Evolutionary conservation across 2,797 vertebrate genomes (phyloP).

Genomic region (Siniperca undulata): DNA sequence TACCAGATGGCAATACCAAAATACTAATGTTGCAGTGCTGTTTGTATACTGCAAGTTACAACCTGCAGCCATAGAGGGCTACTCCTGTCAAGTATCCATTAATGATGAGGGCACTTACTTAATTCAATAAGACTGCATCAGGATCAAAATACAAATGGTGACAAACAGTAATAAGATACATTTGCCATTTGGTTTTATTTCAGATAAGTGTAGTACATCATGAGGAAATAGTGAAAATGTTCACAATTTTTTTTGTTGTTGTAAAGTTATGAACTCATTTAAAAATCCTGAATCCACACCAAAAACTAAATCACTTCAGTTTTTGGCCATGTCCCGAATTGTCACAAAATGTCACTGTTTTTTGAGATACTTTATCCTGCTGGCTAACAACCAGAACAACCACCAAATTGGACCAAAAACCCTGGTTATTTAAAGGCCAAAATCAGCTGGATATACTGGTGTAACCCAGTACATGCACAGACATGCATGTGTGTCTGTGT

Average conservation of each 20-base stretch:
- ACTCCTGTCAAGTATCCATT: constrained; percentile 27
- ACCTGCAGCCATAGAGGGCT: constrained; percentile 30
- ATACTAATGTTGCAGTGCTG: constrained; percentile 5
- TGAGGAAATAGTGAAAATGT: background rate
- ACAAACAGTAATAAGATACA: background rate
- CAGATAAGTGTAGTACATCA: background rate
- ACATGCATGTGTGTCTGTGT: constrained; percentile 1
- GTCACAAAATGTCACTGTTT: constrained; percentile 3
- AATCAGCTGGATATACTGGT: constrained; percentile 39
- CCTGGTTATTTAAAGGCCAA: constrained; percentile 48
- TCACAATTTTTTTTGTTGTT: background rate
- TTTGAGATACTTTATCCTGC: constrained; percentile 16
- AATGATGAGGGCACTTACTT: constrained; percentile 15
- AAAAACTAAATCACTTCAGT: constrained; percentile 10
- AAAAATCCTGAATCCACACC: constrained; percentile 5
- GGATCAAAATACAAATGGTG: background rate
- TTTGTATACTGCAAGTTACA: constrained; percentile 21
- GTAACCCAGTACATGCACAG: constrained; percentile 8
- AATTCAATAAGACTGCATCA: constrained; percentile 2
- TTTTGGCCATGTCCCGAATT: constrained; percentile 36
- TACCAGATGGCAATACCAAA: constrained; percentile 6
- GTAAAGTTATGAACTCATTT: background rate
- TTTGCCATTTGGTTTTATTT: background rate
- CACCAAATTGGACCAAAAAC: constrained; percentile 30
- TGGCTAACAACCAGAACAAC: constrained; percentile 46